Percentiles rank a stretch among this genome's conserved stretches.
phyloP scores from a whole-genome alignment of 2,113 vertebrate genomes.

The Columba livia region DNA sequence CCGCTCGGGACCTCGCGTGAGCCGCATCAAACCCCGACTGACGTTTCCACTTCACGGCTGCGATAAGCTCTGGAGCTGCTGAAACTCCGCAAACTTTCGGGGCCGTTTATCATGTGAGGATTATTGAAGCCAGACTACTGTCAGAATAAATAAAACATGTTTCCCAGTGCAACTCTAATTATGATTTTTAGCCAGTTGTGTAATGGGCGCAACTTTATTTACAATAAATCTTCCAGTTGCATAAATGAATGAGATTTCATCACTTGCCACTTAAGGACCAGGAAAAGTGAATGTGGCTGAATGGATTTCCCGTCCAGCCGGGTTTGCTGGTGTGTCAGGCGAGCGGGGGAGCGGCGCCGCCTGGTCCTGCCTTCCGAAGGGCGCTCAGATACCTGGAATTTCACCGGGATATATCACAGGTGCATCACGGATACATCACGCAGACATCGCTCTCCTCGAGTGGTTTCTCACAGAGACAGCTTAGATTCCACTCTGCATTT shows the following conservation, averaged over 20 bases:
- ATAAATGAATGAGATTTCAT: conserved; percentile 50
- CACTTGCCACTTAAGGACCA: not conserved
- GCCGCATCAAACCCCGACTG: conserved; percentile 17
- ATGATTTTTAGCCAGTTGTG: conserved; percentile 65
- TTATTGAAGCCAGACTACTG: conserved; percentile 54
- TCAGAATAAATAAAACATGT: conserved; percentile 65
- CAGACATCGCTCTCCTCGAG: not conserved
- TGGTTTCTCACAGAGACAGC: not conserved
- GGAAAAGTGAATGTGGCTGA: not conserved
- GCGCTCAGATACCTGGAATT: not conserved
- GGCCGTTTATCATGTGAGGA: conserved; percentile 39
- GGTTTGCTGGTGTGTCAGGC: not conserved
- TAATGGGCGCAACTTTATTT: conserved; percentile 67
- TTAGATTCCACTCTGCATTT: not conserved
- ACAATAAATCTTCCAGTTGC: conserved; percentile 57
- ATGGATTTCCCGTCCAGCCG: not conserved
- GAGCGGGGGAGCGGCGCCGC: not conserved
- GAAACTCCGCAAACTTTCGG: conserved; percentile 35
- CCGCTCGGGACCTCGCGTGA: not conserved
- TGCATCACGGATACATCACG: not conserved
- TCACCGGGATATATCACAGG: not conserved
- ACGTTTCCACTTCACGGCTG: not conserved
- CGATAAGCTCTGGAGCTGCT: conserved; percentile 41
- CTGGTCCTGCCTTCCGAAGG: not conserved
- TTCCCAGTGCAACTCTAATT: conserved; percentile 56